Conservation (phyloP, 2,888 invertebrate species). For the Plemyria rubiginata region DNA sequence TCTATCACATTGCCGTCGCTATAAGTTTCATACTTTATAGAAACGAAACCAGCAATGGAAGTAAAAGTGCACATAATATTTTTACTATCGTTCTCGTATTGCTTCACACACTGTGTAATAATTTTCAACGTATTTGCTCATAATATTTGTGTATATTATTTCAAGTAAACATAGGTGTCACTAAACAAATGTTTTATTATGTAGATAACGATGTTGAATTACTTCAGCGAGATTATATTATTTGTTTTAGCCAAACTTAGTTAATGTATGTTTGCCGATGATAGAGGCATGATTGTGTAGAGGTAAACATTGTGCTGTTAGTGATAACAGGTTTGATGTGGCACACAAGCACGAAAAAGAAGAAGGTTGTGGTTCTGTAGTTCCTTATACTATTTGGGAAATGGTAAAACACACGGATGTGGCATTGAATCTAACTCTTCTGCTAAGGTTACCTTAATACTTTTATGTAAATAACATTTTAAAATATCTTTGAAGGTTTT, state of each 20-base stretch:
- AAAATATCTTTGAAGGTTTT: not conserved
- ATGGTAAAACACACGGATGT: slow-evolving; percentile 30
- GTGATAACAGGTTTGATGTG: slow-evolving; percentile 53
- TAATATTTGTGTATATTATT: slow-evolving; percentile 76
- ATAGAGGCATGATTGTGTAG: slow-evolving; percentile 53
- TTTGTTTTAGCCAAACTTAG: slow-evolving; percentile 62
- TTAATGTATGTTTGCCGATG: slow-evolving; percentile 51
- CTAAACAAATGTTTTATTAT: slow-evolving; percentile 73
- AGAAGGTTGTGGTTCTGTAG: slow-evolving; percentile 20
- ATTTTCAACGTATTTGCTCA: slow-evolving; percentile 73
- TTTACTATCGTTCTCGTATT: slow-evolving; percentile 36
- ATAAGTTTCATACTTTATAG: not conserved
- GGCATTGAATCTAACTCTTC: slow-evolving; percentile 27
- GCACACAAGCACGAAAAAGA: slow-evolving; percentile 59
- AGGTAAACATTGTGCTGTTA: slow-evolving; percentile 55
- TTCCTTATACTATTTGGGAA: slow-evolving; percentile 36
- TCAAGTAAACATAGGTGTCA: slow-evolving; percentile 70
- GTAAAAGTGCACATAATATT: slow-evolving; percentile 1
- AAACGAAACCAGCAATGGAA: slow-evolving; percentile 49
- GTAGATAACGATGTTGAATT: slow-evolving; percentile 77
- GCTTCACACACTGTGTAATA: slow-evolving; percentile 62
- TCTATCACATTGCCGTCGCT: slow-evolving; percentile 4
- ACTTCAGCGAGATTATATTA: slow-evolving; percentile 66
- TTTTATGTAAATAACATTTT: slow-evolving; percentile 8
- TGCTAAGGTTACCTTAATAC: slow-evolving; percentile 13